These are phyloP conservation scores for Parelbella ahira DNA, from an alignment of 2,888 invertebrate species.

Conservation along the genomic window DNA sequence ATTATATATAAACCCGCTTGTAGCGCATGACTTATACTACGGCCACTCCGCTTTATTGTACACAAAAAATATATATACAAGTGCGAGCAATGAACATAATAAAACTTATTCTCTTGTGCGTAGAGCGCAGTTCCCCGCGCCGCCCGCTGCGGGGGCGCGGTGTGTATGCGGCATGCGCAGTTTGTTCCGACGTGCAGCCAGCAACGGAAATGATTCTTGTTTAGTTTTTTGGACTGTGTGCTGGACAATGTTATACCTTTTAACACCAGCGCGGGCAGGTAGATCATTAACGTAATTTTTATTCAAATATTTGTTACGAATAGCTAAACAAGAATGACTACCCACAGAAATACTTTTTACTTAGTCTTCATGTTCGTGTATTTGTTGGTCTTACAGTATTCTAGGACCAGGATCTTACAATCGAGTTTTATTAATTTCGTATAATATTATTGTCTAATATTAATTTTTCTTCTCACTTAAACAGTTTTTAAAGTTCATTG, in stretches of 20 bases:
- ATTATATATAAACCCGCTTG: constrained; percentile 1
- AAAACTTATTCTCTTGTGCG: constrained; percentile 25
- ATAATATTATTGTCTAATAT: too few relatives aligned
- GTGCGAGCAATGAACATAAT: constrained; percentile 26
- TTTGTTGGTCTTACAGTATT: too few relatives aligned
- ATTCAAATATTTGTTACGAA: too few relatives aligned
- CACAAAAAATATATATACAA: constrained; percentile 26
- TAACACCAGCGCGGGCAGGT: constrained; percentile 8
- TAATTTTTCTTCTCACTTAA: too few relatives aligned
- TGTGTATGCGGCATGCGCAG: too few relatives aligned
- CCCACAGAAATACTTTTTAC: too few relatives aligned
- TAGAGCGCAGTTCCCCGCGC: constrained; percentile 13
- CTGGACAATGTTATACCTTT: constrained; percentile 2
- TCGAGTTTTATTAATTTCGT: too few relatives aligned
- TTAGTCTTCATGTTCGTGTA: too few relatives aligned
- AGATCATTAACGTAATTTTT: constrained; percentile 7
- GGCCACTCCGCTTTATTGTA: constrained; percentile 26
- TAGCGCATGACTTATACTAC: constrained; percentile 12
- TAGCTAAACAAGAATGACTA: too few relatives aligned
- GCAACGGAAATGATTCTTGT: constrained; percentile 17
- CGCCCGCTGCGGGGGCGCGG: too few relatives aligned
- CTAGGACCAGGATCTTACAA: too few relatives aligned
- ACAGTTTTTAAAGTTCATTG: too few relatives aligned
- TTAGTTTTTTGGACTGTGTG: constrained; percentile 3
- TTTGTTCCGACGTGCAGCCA: constrained; percentile 15